phyloP scores from a whole-genome alignment of 2,797 vertebrate genomes.

The Neosilurus mollespiculum region DNA sequence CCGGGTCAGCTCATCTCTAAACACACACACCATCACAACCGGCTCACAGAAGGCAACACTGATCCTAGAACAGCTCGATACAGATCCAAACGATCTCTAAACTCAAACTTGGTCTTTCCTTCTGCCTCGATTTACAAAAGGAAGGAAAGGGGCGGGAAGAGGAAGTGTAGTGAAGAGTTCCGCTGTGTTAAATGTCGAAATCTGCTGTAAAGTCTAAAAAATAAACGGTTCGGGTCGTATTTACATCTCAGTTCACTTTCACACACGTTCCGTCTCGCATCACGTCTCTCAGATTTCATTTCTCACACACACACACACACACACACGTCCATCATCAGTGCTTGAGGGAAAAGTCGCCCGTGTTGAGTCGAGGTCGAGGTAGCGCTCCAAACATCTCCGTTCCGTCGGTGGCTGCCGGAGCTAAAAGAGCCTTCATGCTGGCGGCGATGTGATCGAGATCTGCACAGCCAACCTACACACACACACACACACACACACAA shows the following conservation, averaged over 20 bases:
- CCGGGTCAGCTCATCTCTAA: background rate
- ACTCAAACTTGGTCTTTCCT: background rate
- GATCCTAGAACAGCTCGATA: background rate
- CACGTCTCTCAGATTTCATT: background rate
- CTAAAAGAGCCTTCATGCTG: conserved; percentile 88
- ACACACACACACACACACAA: conserved; percentile 26
- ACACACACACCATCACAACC: too few species aligned
- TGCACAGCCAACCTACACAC: conserved; percentile 78
- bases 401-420: conserved; percentile 82
- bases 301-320: conserved; percentile 15
- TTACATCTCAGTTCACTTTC: conserved; percentile 36
- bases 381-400: conserved; percentile 90
- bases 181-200: conserved; percentile 27
- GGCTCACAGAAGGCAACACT: background rate
- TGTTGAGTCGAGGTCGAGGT: conserved; percentile 89
- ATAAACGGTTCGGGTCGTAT: conserved; percentile 11
- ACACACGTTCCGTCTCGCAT: conserved; percentile 1
- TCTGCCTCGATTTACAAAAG: background rate
- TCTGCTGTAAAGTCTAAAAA: conserved; percentile 24
- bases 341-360: conserved; percentile 85
- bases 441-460: conserved; percentile 90
- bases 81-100: background rate
- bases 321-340: conserved; percentile 67
- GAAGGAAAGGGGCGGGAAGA: background rate
- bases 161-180: background rate